These are phyloP conservation scores for Centropristis striata DNA, from an alignment of 2,113 vertebrate genomes.

Conservation along the genomic window DNA sequence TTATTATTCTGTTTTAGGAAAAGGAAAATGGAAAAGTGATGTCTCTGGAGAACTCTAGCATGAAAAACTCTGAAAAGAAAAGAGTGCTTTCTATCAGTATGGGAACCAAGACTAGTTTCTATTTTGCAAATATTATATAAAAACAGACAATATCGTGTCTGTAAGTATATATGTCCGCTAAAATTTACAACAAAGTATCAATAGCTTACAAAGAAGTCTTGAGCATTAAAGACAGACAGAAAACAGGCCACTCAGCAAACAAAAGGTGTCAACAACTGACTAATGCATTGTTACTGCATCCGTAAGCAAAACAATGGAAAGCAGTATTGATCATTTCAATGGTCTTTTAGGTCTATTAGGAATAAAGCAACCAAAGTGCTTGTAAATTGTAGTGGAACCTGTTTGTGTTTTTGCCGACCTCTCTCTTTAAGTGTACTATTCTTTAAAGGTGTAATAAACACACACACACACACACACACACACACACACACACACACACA, in stretches of 20 bases:
- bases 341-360: conserved; percentile 1
- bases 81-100: neutral
- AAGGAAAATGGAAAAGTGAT: neutral
- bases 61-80: neutral
- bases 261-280: conserved; percentile 11
- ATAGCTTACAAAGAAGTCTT: neutral
- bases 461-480: too few relatives aligned
- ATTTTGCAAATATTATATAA: neutral
- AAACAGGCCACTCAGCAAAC: conserved; percentile 31
- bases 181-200: neutral
- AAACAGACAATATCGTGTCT: neutral
- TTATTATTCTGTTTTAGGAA: neutral
- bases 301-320: conserved; percentile 33
- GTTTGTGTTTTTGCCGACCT: neutral
- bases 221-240: neutral
- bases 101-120: neutral
- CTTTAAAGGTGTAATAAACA: too few relatives aligned
- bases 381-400: neutral
- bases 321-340: conserved; percentile 44
- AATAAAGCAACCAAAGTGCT: neutral
- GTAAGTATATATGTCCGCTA: neutral
- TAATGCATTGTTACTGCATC: conserved; percentile 26
- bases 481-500: too few relatives aligned
- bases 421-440: neutral
- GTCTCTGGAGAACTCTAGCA: neutral